These are phyloP conservation scores for Hermetia illucens DNA, from an alignment of 1,140 invertebrate species.

Conservation along the genomic window DNA sequence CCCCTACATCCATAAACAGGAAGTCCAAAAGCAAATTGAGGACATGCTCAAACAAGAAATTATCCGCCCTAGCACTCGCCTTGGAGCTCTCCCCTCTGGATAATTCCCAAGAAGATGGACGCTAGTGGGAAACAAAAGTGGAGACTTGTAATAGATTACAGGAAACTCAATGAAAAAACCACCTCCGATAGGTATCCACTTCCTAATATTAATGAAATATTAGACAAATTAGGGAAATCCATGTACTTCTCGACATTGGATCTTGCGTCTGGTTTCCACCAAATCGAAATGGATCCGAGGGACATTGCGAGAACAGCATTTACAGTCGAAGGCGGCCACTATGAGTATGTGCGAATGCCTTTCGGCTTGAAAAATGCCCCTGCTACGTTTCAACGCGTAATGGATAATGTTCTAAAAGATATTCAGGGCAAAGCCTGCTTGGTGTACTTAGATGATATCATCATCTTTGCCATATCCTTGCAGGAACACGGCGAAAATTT, in stretches of 20 bases:
- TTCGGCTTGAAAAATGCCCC: no score
- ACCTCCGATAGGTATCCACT: background rate
- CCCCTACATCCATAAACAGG: slow-evolving; percentile 17
- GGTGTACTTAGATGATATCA: no score
- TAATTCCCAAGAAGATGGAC: slow-evolving; percentile 12
- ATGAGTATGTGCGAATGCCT: no score
- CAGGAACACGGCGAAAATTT: no score
- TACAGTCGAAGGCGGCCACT: background rate
- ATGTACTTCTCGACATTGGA: slow-evolving; percentile 4
- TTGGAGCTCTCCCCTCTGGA: slow-evolving; percentile 6
- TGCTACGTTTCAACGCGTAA: slow-evolving; percentile 28
- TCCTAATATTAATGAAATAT: slow-evolving; percentile 3
- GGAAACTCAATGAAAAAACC: slow-evolving; percentile 11
- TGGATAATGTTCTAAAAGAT: no score
- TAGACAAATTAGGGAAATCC: no score
- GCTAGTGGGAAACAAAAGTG: slow-evolving; percentile 8
- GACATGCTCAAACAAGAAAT: slow-evolving; percentile 12
- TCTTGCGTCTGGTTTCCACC: slow-evolving; percentile 28
- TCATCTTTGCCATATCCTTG: slow-evolving; percentile 13
- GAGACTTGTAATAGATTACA: slow-evolving; percentile 22
- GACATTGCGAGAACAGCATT: slow-evolving; percentile 3
- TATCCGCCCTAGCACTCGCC: slow-evolving; percentile 2
- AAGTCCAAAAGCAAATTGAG: slow-evolving; percentile 17
- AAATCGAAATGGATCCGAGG: background rate
- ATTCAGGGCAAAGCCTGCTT: no score